A percentile compares a stretch with the other conserved stretches of the same genome.
These are phyloP conservation scores for Hyperoplus immaculatus DNA, from an alignment of 2,797 vertebrate genomes.

Conservation along the genomic window DNA sequence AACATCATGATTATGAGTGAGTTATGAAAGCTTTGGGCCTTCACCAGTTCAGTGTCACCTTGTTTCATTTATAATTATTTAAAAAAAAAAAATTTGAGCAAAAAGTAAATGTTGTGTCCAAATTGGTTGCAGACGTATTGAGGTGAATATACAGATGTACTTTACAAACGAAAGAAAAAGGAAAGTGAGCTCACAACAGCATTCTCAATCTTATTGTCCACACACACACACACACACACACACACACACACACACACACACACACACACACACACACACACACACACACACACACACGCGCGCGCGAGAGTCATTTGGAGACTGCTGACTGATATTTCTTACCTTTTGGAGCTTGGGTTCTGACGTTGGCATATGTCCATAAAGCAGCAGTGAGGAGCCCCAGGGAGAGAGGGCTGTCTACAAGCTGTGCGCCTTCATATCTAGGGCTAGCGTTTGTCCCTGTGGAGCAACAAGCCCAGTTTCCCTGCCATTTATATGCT, in stretches of 20 bases:
- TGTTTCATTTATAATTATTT: background rate
- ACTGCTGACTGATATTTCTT: conserved; percentile 52
- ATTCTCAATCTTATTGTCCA: too few relatives aligned
- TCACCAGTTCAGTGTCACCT: background rate
- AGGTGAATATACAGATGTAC: too few relatives aligned
- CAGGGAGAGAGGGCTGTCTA: conserved; percentile 50
- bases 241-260: too few relatives aligned
- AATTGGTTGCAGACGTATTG: too few relatives aligned
- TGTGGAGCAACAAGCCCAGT: conserved; percentile 52
- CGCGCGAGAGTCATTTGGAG: conserved; percentile 25
- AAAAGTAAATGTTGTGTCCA: too few relatives aligned
- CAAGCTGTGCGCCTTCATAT: conserved; percentile 48
- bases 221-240: too few relatives aligned
- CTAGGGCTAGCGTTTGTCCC: conserved; percentile 45
- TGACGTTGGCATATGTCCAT: conserved; percentile 52
- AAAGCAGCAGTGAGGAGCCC: conserved; percentile 43
- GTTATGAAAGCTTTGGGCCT: conserved; percentile 47
- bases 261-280: too few relatives aligned
- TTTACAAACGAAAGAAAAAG: too few relatives aligned
- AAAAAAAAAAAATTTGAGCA: too few relatives aligned
- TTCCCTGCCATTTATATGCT: conserved; percentile 76
- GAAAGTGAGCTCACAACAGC: too few relatives aligned
- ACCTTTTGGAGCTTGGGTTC: conserved; percentile 20
- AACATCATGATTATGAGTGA: conserved; percentile 95
- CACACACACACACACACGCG: too few relatives aligned